Base-by-base conservation (phyloP, 2,797 vertebrate species). In the Neopelma chrysocephalum region DNA sequence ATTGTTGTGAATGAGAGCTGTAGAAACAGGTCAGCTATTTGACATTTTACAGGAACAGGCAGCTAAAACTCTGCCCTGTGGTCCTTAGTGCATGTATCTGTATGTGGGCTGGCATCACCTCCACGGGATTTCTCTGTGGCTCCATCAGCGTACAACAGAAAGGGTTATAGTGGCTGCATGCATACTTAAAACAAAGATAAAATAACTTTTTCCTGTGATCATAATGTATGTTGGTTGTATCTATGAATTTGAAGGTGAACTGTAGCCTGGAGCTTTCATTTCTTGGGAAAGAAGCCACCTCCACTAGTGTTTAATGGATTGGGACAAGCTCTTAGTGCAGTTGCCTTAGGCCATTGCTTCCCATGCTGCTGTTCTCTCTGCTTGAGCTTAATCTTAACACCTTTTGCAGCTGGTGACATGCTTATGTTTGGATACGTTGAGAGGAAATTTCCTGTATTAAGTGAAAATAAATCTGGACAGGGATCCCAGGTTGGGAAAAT, bases 231-330 rank as follows among this genome's bases (percentile, higher is more conserved):
- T 77, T 89, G 73, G 56, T 68, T 89, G 68, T 91, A 88, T 70
- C 87, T 38, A 11, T 87, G 85, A 66, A 80, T 64, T 45, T 89
- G 91, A 95, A 96, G 95, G 95, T 96, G 94, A 97, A 82, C 68
- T 34, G 48, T 85, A 89, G 75, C 94, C 94, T 61, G 81, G 48
- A 92, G 94, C 86, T 94, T 65, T 78, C 32, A 42, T 90, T 93
- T 90, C 64, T 57, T 65, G 80, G 84, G 68, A 42, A 89, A 84
- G 92, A 76, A 94, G 77, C 60, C 86, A 93, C 88, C 70, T 93
- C 70, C 76, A 57, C 64, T 57, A 47, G 73, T 68, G 45, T 87
- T 86, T 95, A 94, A 96, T 95, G 91, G 88, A 15, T 54, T 96
- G 91, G 96, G 95, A 95, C 95, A 96, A 90, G 88, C 66, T 90